These are phyloP conservation scores for Papilio dardanus DNA, from an alignment of 1,140 invertebrate species.

Conservation along the genomic window DNA sequence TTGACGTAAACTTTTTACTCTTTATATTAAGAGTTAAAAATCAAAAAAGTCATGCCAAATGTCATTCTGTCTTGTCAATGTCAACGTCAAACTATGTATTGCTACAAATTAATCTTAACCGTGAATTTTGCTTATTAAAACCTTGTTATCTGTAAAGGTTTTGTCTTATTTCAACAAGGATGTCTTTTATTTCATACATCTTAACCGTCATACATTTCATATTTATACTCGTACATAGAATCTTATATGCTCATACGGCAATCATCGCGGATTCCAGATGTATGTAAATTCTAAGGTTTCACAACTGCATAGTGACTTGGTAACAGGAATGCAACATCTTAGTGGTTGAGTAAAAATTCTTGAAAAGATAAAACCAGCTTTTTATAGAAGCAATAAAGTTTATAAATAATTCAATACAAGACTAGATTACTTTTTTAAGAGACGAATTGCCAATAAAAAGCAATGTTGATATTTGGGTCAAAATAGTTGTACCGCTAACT, in stretches of 20 bases:
- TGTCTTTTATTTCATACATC: too few species aligned
- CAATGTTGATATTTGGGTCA: slow-evolving; percentile 52
- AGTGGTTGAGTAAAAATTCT: not conserved
- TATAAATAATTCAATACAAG: slow-evolving; percentile 11
- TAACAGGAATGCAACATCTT: slow-evolving; percentile 6
- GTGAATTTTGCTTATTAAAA: too few species aligned
- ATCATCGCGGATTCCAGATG: not conserved
- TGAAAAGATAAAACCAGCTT: not conserved
- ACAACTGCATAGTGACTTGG: not conserved
- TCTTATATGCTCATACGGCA: not conserved
- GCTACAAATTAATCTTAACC: too few species aligned
- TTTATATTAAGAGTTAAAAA: too few species aligned
- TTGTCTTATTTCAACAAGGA: too few species aligned
- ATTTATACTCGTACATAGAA: not conserved
- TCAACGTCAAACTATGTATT: too few species aligned
- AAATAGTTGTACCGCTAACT: slow-evolving; percentile 62
- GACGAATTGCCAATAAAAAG: slow-evolving; percentile 20
- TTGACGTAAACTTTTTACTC: too few species aligned
- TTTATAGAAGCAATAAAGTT: not conserved
- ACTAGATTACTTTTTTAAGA: slow-evolving; percentile 23
- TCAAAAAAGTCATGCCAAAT: too few species aligned
- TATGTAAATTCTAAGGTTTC: not conserved
- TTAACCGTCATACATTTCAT: not conserved
- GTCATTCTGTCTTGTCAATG: too few species aligned
- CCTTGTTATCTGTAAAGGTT: too few species aligned